These are phyloP conservation scores for Venusia cambrica DNA, from an alignment of 2,888 invertebrate species.

Conservation along the genomic window DNA sequence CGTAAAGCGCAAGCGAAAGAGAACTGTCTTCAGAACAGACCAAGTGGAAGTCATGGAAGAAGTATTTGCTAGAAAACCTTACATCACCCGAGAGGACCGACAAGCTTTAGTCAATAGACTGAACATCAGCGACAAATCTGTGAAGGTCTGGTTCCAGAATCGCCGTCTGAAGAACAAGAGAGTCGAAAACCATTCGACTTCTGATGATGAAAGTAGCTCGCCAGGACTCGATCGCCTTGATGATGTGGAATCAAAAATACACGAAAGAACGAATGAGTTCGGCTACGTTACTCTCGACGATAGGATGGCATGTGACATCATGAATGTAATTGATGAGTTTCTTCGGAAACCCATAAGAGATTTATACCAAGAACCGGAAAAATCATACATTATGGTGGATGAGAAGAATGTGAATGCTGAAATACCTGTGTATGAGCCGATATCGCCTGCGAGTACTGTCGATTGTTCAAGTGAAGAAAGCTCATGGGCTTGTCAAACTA, in stretches of 20 bases:
- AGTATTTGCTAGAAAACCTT: conserved; percentile 84
- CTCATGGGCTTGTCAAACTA: conserved; percentile 26
- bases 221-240: conserved; percentile 32
- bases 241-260: conserved; percentile 45
- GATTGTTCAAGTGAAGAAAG: conserved; percentile 36
- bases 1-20: conserved; percentile 79
- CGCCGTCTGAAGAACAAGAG: conserved; percentile 85
- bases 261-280: conserved; percentile 42
- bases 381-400: conserved; percentile 12
- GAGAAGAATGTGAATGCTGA: conserved; percentile 14
- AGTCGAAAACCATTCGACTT: conserved; percentile 39
- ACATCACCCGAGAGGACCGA: conserved; percentile 85
- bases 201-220: conserved; percentile 20
- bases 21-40: conserved; percentile 87
- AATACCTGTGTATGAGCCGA: conserved; percentile 47
- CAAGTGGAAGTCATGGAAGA: conserved; percentile 87
- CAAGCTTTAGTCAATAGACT: conserved; percentile 83
- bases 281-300: conserved; percentile 53
- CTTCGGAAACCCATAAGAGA: conserved; percentile 19
- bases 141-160: conserved; percentile 91
- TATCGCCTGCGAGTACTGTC: conserved; percentile 49
- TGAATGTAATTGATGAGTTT: conserved; percentile 40
- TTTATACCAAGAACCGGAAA: conserved; percentile 10
- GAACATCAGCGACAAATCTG: conserved; percentile 84
- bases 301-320: conserved; percentile 40